Evolutionary conservation across 92 coral and sea anemone genomes (phyloP).

Genomic region (Umimayanthus kanabou): DNA sequence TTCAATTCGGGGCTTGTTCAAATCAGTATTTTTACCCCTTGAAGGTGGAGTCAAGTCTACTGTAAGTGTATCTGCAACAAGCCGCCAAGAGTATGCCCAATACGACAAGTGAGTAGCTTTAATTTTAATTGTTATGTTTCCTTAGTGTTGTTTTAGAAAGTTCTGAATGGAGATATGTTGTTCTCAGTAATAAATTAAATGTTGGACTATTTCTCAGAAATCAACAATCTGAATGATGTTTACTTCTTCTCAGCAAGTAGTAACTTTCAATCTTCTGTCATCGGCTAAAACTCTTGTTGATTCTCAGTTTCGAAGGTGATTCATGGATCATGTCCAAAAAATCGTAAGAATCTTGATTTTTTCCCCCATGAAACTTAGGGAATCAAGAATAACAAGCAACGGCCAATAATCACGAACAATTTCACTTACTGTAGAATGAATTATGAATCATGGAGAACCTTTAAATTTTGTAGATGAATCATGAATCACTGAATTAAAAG

Average conservation of each 20-base stretch:
- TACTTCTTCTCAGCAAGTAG: neutral
- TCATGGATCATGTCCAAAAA: too few species aligned
- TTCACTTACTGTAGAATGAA: too few species aligned
- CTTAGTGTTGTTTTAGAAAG: too few species aligned
- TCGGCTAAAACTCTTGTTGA: neutral
- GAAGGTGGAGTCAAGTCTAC: slow-evolving; percentile 45
- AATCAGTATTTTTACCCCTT: neutral
- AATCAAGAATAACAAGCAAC: too few species aligned
- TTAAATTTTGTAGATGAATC: too few species aligned
- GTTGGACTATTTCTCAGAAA: neutral
- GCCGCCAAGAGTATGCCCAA: slow-evolving; percentile 49
- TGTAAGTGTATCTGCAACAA: slow-evolving; percentile 55
- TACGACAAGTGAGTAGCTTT: slow-evolving; percentile 41
- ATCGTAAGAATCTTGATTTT: too few species aligned
- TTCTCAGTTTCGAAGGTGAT: neutral
- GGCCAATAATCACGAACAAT: too few species aligned
- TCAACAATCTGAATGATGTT: too few species aligned
- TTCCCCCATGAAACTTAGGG: too few species aligned
- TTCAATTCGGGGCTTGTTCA: neutral
- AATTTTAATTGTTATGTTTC: neutral
- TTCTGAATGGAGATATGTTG: neutral
- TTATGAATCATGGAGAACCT: too few species aligned
- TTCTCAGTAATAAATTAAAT: neutral
- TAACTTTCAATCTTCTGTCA: neutral
- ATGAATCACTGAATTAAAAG: too few species aligned